A percentile compares a stretch with the other conserved stretches of the same genome.
Conservation (phyloP, 2,797 vertebrate genomes). For the Echeneis naucrates region DNA sequence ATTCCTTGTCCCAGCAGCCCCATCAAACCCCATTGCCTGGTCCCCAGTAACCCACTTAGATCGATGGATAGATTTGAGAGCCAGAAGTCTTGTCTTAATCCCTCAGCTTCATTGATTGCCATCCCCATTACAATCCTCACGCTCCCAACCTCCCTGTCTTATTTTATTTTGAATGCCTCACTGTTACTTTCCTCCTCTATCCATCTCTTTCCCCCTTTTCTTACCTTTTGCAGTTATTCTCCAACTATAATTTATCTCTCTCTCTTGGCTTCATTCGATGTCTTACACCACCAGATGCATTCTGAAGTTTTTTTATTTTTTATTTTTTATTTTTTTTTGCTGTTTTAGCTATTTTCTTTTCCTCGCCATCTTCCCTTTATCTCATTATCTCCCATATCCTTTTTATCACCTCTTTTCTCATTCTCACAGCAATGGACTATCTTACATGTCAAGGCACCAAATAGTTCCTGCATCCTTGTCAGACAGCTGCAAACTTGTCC, state of each 20-base stretch:
- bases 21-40: slow-evolving; percentile 22
- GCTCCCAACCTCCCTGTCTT: slow-evolving; percentile 29
- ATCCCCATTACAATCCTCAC: slow-evolving; percentile 44
- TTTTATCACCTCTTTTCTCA: slow-evolving; percentile 39
- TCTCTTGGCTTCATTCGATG: slow-evolving; percentile 25
- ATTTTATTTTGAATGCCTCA: slow-evolving; percentile 42
- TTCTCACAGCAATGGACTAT: slow-evolving; percentile 71
- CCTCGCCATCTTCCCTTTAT: slow-evolving; percentile 53
- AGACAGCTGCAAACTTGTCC: too few species aligned
- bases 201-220: slow-evolving; percentile 27
- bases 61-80: slow-evolving; percentile 67
- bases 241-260: slow-evolving; percentile 24
- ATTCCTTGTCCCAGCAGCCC: slow-evolving; percentile 27
- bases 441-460: slow-evolving; percentile 57
- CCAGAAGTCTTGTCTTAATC: slow-evolving; percentile 40
- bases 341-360: slow-evolving; percentile 48
- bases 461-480: too few species aligned
- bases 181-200: slow-evolving; percentile 16
- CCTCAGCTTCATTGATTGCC: slow-evolving; percentile 59
- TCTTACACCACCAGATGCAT: slow-evolving; percentile 16
- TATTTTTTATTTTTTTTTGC: too few species aligned
- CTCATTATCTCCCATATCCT: slow-evolving; percentile 46
- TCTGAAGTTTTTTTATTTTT: slow-evolving; percentile 1
- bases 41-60: slow-evolving; percentile 35
- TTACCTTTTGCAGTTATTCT: slow-evolving; percentile 16